A percentile compares a stretch with the other conserved stretches of the same genome.
phyloP scores from a whole-genome alignment of 2,113 vertebrate genomes.

The Coptodon bakossiorum region DNA sequence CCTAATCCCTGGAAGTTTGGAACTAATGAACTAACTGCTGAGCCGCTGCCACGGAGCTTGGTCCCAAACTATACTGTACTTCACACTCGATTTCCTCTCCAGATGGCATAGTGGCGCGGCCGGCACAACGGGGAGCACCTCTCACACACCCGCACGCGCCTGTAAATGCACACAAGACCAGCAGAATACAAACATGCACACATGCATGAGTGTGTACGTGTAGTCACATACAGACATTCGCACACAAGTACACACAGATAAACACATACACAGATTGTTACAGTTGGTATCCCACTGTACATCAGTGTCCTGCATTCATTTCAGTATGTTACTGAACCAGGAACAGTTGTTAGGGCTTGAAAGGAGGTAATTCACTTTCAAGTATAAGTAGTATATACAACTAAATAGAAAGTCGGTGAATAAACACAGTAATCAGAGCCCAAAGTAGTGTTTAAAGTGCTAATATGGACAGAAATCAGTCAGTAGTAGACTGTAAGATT shows the following conservation, averaged over 20 bases:
- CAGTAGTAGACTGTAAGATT: neutral
- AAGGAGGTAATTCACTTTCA: neutral
- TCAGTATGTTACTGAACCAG: neutral
- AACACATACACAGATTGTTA: neutral
- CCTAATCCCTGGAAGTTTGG: constrained; percentile 97
- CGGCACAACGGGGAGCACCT: constrained; percentile 88
- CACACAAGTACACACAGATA: neutral
- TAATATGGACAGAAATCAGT: neutral
- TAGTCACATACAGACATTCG: neutral
- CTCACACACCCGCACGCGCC: constrained; percentile 62
- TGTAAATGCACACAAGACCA: constrained; percentile 21
- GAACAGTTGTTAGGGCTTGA: neutral
- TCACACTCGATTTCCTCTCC: constrained; percentile 99
- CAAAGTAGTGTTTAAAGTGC: neutral
- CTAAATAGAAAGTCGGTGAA: neutral
- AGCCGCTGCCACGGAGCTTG: constrained; percentile 91
- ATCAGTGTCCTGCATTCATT: constrained; percentile 75
- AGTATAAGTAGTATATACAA: neutral
- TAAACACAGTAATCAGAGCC: neutral
- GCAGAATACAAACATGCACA: constrained; percentile 17
- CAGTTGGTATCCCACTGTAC: constrained; percentile 71
- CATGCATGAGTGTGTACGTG: neutral
- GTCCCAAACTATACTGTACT: constrained; percentile 99
- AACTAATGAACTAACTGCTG: constrained; percentile 99
- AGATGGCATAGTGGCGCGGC: constrained; percentile 91